Base-by-base conservation (phyloP, 2,888 invertebrate species). In the Pyrgus malvae region DNA sequence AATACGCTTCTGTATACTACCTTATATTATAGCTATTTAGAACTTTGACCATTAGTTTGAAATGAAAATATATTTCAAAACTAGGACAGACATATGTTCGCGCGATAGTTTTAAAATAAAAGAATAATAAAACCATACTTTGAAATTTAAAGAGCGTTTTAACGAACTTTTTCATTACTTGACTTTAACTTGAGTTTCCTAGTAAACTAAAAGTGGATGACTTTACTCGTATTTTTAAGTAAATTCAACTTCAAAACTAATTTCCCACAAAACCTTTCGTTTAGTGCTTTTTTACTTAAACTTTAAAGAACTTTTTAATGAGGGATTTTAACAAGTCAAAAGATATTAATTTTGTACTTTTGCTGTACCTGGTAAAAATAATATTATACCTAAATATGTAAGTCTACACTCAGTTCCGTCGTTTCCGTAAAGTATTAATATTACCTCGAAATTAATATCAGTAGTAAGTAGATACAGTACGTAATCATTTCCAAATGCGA, bases 391-490 rank as follows among this genome's bases (percentile, higher is more conserved):
- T 5, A 23, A 6, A n/a, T 16, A 17, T 2, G 46, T 35, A 46
- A 46, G 16, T 25, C 37, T 27, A 48, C 17, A n/a, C 48, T 40
- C 8, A 49, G 8, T 49, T 40, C 40, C 16, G 40, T 31, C 21
- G 9, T 38, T 29, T 42, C 50, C 17, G 16, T 25, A 21, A 19
- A 29, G 14, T 44, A 31, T 27, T 29, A 45, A 17, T 55, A 45
- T 55, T 53, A 48, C 31, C 33, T 41, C 42, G 50, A 51, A 55
- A 31, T 37, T 29, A 19, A 44, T 55, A 42, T 42, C 31, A 12
- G 27, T 21, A 1, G 21, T 27, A 14, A 8, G 16, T 29, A 29
- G 9, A n/a, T n/a, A 9, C 11, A n/a, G 29, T 49, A 35, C 31
- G 29, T 35, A 48, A 49, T 40, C 44, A 31, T 40, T 48, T 41